Conservation (phyloP, 2,113 vertebrate genomes). For the Heterocephalus glaber region DNA sequence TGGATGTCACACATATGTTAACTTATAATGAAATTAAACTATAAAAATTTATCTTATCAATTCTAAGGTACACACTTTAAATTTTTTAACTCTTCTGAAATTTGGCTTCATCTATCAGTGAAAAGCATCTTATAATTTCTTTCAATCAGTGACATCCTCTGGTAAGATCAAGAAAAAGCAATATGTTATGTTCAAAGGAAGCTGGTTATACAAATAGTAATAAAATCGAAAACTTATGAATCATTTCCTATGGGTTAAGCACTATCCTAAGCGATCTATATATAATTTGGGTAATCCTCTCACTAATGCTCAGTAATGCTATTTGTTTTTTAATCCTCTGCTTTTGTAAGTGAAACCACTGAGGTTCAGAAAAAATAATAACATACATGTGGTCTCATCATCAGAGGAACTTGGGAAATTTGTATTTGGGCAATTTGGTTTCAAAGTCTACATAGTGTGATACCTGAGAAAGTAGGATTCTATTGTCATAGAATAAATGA, state of each 20-base stretch:
- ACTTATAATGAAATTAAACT: constrained; percentile 47
- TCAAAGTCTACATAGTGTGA: constrained; percentile 6
- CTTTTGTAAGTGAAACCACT: constrained; percentile 24
- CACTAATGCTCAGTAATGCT: background rate
- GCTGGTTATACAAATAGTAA: constrained; percentile 39
- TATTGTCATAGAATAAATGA: background rate
- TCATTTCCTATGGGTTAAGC: background rate
- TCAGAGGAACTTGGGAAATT: constrained; percentile 16
- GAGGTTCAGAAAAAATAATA: background rate
- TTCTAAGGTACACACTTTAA: constrained; percentile 46
- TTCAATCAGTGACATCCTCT: constrained; percentile 6
- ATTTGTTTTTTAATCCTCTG: background rate
- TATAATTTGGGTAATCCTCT: constrained; percentile 10
- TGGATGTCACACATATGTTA: background rate
- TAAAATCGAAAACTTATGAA: constrained; percentile 25
- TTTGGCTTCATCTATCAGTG: constrained; percentile 32
- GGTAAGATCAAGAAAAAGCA: constrained; percentile 56
- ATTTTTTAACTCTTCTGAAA: constrained; percentile 41
- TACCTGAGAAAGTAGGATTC: background rate
- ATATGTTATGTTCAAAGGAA: background rate
- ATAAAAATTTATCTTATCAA: constrained; percentile 9
- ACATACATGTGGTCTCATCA: background rate
- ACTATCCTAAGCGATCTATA: background rate
- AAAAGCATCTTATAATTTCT: constrained; percentile 50
- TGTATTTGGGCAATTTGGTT: background rate